Base-by-base conservation (phyloP, 2,888 invertebrate genomes). In the Acrocyrtus sp. region DNA sequence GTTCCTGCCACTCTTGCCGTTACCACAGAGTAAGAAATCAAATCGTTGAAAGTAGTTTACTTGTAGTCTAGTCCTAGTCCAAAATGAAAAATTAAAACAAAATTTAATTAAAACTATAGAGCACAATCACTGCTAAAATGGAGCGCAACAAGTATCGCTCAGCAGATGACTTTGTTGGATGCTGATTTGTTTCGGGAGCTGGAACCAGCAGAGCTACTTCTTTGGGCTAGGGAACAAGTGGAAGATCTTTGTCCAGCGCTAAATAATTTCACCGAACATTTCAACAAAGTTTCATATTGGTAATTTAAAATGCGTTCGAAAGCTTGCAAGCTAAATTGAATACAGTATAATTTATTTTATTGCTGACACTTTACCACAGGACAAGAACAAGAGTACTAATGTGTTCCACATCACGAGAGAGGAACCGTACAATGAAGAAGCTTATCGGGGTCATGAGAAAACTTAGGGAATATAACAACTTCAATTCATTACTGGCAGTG, bases 251-350 rank as follows among this genome's bases (percentile, higher is more conserved):
- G 97, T 83, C 98, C 98, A 2, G 98, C 99, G 85, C 88, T 99
- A 69, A 97, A 96, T 34, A 88, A 92, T 80, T 99, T 99, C 84
- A 99, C 99, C 0, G 97, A 98, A 84, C 98, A 99, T 86, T 99
- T 99, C 85, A 99, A 99, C 84, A 98, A 98, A 86, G 96, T 98
- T 95, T 97, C 97, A 70, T 98, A 94, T 83, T 98, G 98, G 98
- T 89, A 83, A 83, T 43, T 47, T n/a, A n/a, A n/a, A n/a, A n/a
- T n/a, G n/a, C n/a, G n/a, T n/a, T n/a, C n/a, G 12, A 12, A 12
- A 8, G 12, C n/a, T n/a, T n/a, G n/a, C n/a, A n/a, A n/a, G n/a
- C n/a, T n/a, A n/a, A n/a, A n/a, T n/a, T n/a, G n/a, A n/a, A n/a
- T n/a, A n/a, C n/a, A n/a, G n/a, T n/a, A n/a, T n/a, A n/a, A n/a